Percentiles rank a stretch among this genome's conserved stretches.
These are phyloP conservation scores for Campoplex capitator DNA, from an alignment of 2,888 invertebrate genomes.

Conservation along the genomic window DNA sequence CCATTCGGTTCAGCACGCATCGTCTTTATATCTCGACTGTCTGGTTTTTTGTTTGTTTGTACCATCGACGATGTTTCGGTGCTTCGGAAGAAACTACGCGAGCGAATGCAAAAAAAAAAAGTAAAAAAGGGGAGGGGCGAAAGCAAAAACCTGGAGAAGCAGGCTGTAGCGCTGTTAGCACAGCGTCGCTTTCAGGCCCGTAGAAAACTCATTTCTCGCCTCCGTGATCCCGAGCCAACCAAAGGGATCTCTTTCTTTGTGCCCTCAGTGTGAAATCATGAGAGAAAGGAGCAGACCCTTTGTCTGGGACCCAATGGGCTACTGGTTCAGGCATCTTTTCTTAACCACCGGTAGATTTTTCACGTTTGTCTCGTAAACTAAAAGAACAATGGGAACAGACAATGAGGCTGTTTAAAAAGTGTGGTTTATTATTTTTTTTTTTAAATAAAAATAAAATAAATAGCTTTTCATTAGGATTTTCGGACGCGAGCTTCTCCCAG, in stretches of 20 bases:
- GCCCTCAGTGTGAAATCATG: constrained; percentile 39
- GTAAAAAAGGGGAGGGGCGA: neutral
- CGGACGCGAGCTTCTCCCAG: neutral
- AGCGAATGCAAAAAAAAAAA: neutral
- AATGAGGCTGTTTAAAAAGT: neutral
- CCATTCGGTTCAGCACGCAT: constrained; percentile 5
- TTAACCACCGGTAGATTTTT: constrained; percentile 12
- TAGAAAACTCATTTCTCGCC: constrained; percentile 65
- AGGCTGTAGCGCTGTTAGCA: constrained; percentile 23
- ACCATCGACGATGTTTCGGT: constrained; percentile 15
- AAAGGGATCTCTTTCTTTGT: constrained; percentile 58
- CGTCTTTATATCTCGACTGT: constrained; percentile 13
- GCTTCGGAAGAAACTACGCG: constrained; percentile 35
- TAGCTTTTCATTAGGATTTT: neutral
- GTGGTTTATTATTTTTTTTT: neutral
- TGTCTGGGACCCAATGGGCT: constrained; percentile 58
- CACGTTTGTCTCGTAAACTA: neutral
- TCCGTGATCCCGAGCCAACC: constrained; percentile 58
- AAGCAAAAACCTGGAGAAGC: neutral
- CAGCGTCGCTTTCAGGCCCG: constrained; percentile 59
- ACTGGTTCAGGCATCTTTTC: constrained; percentile 13
- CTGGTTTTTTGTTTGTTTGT: constrained; percentile 29
- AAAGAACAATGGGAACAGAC: constrained; percentile 4
- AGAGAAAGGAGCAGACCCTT: constrained; percentile 40
- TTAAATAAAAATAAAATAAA: neutral